Evolutionary conservation across 2,888 invertebrate genomes (phyloP), one percentile per base, ranked within the genome.

Genomic region (Listrodromus nycthemerus): DNA sequence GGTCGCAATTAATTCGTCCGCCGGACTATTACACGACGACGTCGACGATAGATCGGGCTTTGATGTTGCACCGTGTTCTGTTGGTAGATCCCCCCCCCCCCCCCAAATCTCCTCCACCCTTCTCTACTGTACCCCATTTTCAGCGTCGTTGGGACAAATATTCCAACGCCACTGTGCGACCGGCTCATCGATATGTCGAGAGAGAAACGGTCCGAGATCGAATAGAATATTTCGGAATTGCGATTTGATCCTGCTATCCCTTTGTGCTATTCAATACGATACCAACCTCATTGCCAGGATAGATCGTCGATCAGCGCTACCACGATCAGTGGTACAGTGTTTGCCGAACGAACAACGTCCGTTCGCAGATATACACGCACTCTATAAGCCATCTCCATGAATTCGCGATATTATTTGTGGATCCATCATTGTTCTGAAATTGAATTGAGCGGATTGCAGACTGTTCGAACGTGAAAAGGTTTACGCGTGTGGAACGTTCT

Each of bases 161-260:
- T 69, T 75, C 70, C 5, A 16, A 1, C 37, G 24, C n/a, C 33
- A 4, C 55, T n/a, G 13, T 8, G 33, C 16, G 4, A 5, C 8
- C 21, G 37, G 21, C n/a, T 21, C n/a, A 7, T 8, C 21, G 13
- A 24, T 55, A 24, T 13, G 63, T 48, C 27, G n/a, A 45, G 21
- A 21, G 8, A 67, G 66, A 33, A 41, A 45, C 27, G 33, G 10
- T 48, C 71, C 24, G 73, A 19, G 69, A 69, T 76, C 66, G 66
- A 61, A 80, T 69, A 41, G 50, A 61, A 78, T 48, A 61, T 70
- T 55, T 55, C 55, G 24, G 61, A 50, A 77, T 45, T 65, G 81
- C 66, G 78, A 81, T 84, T 84, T 71, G 66, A 84, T 84, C 74
- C 78, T 41, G 52, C 78, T 71, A 45, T 80, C 24, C 65, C 81